phyloP scores from a whole-genome alignment of 2,113 vertebrate genomes.

The Cololabis saira region DNA sequence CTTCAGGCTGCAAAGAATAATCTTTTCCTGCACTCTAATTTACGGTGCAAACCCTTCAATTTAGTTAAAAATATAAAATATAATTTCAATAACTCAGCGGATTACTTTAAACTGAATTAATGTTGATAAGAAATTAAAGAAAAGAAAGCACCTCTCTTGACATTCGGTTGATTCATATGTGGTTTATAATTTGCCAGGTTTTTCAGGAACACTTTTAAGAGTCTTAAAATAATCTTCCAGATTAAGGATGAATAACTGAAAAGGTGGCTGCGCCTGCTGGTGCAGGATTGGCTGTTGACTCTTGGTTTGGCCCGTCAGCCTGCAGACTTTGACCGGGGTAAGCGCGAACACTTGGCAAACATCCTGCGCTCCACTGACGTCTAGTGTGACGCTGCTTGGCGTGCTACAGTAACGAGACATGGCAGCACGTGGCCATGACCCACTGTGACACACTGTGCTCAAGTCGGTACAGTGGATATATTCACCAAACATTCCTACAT shows the following conservation, averaged over 20 bases:
- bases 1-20: slow-evolving; percentile 15
- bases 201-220: slow-evolving; percentile 7
- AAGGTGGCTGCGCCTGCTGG: slow-evolving; percentile 21
- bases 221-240: slow-evolving; percentile 41
- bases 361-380: slow-evolving; percentile 30
- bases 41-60: slow-evolving; percentile 16
- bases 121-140: neutral
- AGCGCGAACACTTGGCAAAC: slow-evolving; percentile 47
- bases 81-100: neutral
- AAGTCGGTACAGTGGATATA: neutral
- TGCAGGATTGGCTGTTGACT: slow-evolving; percentile 42
- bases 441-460: slow-evolving; percentile 16
- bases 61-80: slow-evolving; percentile 2
- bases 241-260: slow-evolving; percentile 22
- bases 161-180: neutral
- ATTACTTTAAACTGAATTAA: neutral
- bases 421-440: slow-evolving; percentile 51
- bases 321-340: slow-evolving; percentile 66
- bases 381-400: slow-evolving; percentile 46
- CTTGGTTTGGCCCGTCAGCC: slow-evolving; percentile 33
- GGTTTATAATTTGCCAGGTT: slow-evolving; percentile 6
- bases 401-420: slow-evolving; percentile 32
- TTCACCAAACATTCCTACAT: slow-evolving; percentile 12
- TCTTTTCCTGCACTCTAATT: slow-evolving; percentile 18
- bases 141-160: neutral